Conservation (phyloP, 1,140 invertebrate species). For the Zaprionus camerounensis region DNA sequence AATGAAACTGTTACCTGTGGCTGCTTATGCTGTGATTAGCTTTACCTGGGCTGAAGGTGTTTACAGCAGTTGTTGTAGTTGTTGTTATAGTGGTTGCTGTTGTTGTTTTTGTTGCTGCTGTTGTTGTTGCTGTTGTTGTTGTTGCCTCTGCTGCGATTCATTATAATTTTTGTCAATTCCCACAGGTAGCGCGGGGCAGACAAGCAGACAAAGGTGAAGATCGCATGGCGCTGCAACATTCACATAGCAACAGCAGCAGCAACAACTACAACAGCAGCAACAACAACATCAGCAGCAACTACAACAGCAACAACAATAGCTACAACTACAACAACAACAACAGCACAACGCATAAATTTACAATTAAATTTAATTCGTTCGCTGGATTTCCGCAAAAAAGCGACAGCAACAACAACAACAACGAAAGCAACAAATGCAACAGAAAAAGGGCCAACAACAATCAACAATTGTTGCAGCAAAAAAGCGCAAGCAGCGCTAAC, state of each 20-base stretch:
- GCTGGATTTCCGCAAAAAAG: constrained; percentile 69
- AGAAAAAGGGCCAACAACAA: constrained; percentile 14
- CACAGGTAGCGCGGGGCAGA: constrained; percentile 46
- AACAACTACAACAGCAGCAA: constrained; percentile 7
- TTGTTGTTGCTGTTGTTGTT: constrained; percentile 17
- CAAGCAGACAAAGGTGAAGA: constrained; percentile 66
- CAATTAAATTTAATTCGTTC: constrained; percentile 81
- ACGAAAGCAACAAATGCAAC: not conserved
- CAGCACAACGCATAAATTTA: constrained; percentile 73
- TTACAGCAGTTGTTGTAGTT: constrained; percentile 31
- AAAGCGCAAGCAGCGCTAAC: constrained; percentile 16
- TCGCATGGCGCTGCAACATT: constrained; percentile 59
- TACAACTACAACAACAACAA: not conserved
- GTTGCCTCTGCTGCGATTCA: constrained; percentile 50
- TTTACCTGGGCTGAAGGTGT: constrained; percentile 66
- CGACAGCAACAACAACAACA: not conserved
- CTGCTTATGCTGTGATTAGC: constrained; percentile 59
- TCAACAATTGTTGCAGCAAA: constrained; percentile 35
- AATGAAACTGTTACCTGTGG: constrained; percentile 74
- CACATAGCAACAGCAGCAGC: constrained; percentile 35
- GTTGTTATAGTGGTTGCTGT: not conserved
- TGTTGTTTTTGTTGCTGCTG: constrained; percentile 5
- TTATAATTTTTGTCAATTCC: constrained; percentile 82
- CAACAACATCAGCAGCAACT: not conserved
- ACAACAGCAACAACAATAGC: constrained; percentile 4